These are phyloP conservation scores for Pomatorhinus ruficollis DNA, from an alignment of 2,113 vertebrate species.

Conservation along the genomic window DNA sequence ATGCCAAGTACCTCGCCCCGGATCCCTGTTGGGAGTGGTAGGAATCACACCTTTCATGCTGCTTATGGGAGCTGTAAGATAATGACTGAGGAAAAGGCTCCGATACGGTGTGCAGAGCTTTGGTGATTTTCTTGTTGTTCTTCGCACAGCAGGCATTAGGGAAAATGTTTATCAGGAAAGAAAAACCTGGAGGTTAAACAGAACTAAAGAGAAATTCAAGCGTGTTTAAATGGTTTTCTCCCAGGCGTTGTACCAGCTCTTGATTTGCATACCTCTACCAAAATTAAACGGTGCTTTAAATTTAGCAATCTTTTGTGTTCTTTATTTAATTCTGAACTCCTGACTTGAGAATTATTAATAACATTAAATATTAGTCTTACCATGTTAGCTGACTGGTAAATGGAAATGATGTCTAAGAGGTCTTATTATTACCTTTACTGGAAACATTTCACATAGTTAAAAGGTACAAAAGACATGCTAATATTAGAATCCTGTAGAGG, in stretches of 20 bases:
- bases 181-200: slow-evolving; percentile 60
- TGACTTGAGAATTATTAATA: slow-evolving; percentile 71
- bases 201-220: slow-evolving; percentile 66
- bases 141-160: slow-evolving; percentile 60
- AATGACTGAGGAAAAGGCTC: slow-evolving; percentile 35
- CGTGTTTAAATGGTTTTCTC: slow-evolving; percentile 69
- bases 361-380: slow-evolving; percentile 72
- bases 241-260: slow-evolving; percentile 56
- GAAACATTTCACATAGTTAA: slow-evolving; percentile 56
- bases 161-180: slow-evolving; percentile 71
- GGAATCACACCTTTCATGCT: slow-evolving; percentile 50
- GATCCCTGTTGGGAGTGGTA: slow-evolving; percentile 18
- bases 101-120: slow-evolving; percentile 24
- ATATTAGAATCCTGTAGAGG: slow-evolving; percentile 31
- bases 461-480: slow-evolving; percentile 64
- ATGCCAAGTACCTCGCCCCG: neutral
- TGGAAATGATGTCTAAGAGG: slow-evolving; percentile 61
- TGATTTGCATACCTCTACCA: slow-evolving; percentile 63
- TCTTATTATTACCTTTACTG: slow-evolving; percentile 62
- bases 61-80: slow-evolving; percentile 24
- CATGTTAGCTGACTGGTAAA: slow-evolving; percentile 61
- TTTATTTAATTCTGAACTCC: slow-evolving; percentile 70
- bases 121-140: slow-evolving; percentile 61
- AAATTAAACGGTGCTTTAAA: slow-evolving; percentile 68
- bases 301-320: slow-evolving; percentile 48